Evolutionary conservation across 2,113 vertebrate species (phyloP), one percentile per base, ranked within the genome.

Genomic region (Pelodiscus sinensis): DNA sequence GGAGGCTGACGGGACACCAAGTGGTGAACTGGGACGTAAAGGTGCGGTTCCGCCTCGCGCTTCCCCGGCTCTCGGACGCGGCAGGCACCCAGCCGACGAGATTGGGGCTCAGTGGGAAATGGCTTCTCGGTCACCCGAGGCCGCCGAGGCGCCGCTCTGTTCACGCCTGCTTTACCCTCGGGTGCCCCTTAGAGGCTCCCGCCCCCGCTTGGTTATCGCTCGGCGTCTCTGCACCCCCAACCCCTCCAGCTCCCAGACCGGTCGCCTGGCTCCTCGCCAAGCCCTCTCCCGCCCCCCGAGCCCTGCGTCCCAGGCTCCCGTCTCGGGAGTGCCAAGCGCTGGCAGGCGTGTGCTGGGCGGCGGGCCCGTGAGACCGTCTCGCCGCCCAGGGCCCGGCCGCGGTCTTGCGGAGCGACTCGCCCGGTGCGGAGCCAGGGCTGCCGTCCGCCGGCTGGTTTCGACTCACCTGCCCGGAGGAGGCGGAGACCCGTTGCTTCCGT

Each of bases 11-110:
- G 0, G 99, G 99, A 13, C 98, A 99, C 96, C 97, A 98, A 50
- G 99, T 99, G 51, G 98, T 99, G 94, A 99, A 99, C 92, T 99
- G 99, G 99, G 98, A 99, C 7, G 93, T 99, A 95, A 99, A 99
- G 99, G 99, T 99, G 84, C 0, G 35, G 38, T 38, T 31, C 62
- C 38, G 56, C 18, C 0, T 27, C 14, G 9, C 0, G 31, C 55
- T 24, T 3, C 3, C 6, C 60, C 22, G 0, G 4, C 35, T 54
- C 1, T 0, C n/a, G 31, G 31, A 19, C 7, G 4, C 19, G 65
- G 65, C n/a, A 31, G 65, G 65, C 4, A 2, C 65, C 35, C 31
- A 31, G n/a, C 31, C 65, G 5, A 4, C 4, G 18, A 35, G 65
- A 18, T 21, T 16, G n/a, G n/a, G 65, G 35, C 18, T 71, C 65